Conservation (phyloP, 2,797 vertebrate species). For the Helarctos malayanus region DNA sequence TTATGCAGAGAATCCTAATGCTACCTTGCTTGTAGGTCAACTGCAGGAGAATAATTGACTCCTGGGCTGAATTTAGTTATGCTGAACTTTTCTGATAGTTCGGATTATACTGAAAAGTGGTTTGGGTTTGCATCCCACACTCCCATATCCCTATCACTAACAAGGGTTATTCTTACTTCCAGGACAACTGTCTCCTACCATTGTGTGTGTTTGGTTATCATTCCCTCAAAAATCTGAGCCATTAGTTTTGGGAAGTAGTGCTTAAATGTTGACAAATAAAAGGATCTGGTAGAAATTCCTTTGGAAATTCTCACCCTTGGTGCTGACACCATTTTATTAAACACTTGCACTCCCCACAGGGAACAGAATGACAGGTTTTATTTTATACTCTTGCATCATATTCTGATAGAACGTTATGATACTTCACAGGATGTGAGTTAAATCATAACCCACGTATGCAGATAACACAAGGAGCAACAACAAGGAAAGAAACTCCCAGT, state of each 20-base stretch:
- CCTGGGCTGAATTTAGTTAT: background rate
- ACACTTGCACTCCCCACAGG: background rate
- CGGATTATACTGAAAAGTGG: background rate
- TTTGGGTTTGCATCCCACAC: background rate
- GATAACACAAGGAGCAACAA: background rate
- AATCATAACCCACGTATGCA: background rate
- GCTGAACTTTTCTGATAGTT: background rate
- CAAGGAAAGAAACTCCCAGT: background rate
- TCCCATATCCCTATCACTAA: background rate
- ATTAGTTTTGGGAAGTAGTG: background rate
- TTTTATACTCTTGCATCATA: background rate
- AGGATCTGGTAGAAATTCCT: background rate
- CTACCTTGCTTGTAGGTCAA: background rate
- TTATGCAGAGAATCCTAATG: background rate
- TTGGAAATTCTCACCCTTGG: background rate
- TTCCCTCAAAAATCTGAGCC: background rate
- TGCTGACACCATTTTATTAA: background rate
- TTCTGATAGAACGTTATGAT: background rate
- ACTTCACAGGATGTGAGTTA: background rate
- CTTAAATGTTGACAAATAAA: background rate
- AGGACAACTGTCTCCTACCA: background rate
- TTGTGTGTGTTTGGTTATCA: background rate
- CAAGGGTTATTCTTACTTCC: background rate
- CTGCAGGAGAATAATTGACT: background rate
- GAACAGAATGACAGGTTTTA: background rate